Base-by-base conservation (phyloP, 2,797 vertebrate genomes). In the Pseudopleuronectes americanus region DNA sequence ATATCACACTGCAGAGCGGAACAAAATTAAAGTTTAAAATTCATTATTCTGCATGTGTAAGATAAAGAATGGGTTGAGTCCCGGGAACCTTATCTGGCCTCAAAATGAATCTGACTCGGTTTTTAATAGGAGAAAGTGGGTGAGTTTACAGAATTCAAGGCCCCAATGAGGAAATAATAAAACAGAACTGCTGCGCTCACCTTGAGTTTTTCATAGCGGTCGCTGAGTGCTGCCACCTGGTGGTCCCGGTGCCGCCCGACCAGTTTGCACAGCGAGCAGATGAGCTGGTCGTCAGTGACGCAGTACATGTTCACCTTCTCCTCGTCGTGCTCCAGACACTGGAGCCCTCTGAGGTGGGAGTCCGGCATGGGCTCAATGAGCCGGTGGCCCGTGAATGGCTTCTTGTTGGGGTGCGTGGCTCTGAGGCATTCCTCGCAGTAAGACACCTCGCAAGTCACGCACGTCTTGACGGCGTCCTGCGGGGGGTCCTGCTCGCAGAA, bases 241-340 rank as follows among this genome's bases (percentile, higher is more conserved):
- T 98, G 97, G 89, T 98, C 97, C 51, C 96, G 94, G 93, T 98
- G 97, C 77, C 96, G 87, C 58, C 97, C 97, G 0, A 98, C 97
- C 93, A 98, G 94, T 81, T 98, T 98, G 93, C 97, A 98, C 91
- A 98, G 95, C 64, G 97, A 97, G 94, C 97, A 98, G 84, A 98
- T 98, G 68, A 98, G 92, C 93, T 98, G 96, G 78, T 98, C 96
- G 2, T 98, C 97, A 0, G 94, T 96, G 83, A 97, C 96, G 21
- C 97, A 98, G 94, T 98, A 98, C 97, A 98, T 97, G 90, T 98
- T 98, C 78, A 98, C 96, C 92, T 97, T 97, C 92, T 98, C 97
- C 0, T 97, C 97, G 81, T 97, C 96, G 0, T 98, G 97, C 89
- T 98, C 97, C 90, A 96, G 92, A 84, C 97, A 98, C 95, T 97